Percentiles rank a stretch among this genome's conserved stretches.
Evolutionary conservation across 2,888 invertebrate species (phyloP).

Genomic region (Hydroisotoma schaefferi): DNA sequence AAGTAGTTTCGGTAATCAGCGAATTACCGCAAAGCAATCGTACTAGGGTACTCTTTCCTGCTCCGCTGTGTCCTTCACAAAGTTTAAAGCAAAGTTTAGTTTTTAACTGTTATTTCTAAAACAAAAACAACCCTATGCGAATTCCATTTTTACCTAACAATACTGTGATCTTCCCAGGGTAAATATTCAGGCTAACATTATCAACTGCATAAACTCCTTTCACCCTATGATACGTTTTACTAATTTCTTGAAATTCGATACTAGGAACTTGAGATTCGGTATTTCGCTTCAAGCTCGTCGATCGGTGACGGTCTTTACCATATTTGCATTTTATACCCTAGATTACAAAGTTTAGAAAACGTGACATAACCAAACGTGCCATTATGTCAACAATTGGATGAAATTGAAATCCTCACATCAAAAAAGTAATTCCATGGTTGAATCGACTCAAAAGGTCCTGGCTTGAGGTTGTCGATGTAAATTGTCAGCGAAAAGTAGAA

Average conservation of each 20-base stretch:
- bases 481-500: constrained; percentile 22
- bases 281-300: neutral
- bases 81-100: neutral
- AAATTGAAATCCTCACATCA: neutral
- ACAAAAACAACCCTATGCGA: neutral
- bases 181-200: constrained; percentile 21
- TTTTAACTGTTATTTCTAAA: neutral
- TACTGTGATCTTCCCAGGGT: constrained; percentile 14
- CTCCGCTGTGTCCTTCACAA: constrained; percentile 17
- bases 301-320: too few species aligned
- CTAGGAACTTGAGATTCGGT: neutral
- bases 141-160: constrained; percentile 8
- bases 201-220: constrained; percentile 17
- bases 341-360: too few species aligned
- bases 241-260: neutral
- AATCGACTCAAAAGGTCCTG: constrained; percentile 20
- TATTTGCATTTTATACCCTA: too few species aligned
- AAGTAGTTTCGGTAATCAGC: too few species aligned
- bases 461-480: constrained; percentile 26
- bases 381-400: too few species aligned
- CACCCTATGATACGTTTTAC: neutral
- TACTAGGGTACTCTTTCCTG: constrained; percentile 26
- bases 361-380: too few species aligned
- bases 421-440: constrained; percentile 36
- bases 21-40: constrained; percentile 32